Evolutionary conservation across 2,888 invertebrate species (phyloP), one percentile per base, ranked within the genome.

Genomic region (Leptodirus hochenwartii): DNA sequence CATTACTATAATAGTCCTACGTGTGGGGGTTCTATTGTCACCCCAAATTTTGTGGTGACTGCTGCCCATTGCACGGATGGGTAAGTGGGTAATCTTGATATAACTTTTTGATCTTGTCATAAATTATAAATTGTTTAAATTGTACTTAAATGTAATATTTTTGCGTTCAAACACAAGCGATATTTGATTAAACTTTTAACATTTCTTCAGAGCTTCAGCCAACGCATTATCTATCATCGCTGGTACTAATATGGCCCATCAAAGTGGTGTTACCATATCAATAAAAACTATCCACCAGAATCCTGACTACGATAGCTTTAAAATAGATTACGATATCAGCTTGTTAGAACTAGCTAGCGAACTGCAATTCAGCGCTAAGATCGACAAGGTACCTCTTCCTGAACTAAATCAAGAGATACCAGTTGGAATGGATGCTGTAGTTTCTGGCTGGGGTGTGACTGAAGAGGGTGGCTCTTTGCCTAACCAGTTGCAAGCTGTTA

Each of bases 261-360:
- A n/a, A n/a, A n/a, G n/a, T n/a, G n/a, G n/a, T n/a, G n/a, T n/a
- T n/a, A n/a, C n/a, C n/a, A n/a, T n/a, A n/a, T n/a, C n/a, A n/a
- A n/a, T 43, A 4, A 16, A 22, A 5, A 22, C 17, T 4, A 29
- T 43, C 6, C 29, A 44, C 13, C 27, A 30, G 17, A 50, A 48
- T 24, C 38, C 45, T 1, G 4, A 32, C 1, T 54, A 42, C 38
- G 27, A 43, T 22, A 15, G 6, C 1, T 15, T 23, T 3, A 37
- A 35, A 5, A 37, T 41, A 13, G 48, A 53, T 33, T 51, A 47
- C 30, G 53, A 53, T 22, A 42, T 48, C 5, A 45, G 46, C 16
- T 34, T 54, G 9, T 32, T 54, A 11, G 34, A 45, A 42, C 48
- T 54, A 22, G 14, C 34, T 22, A 23, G 5, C 8, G 12, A 11